A percentile compares a stretch with the other conserved stretches of the same genome.
Evolutionary conservation across 2,113 vertebrate species (phyloP).

Genomic region (Pseudorhombus dupliciocellatus): DNA sequence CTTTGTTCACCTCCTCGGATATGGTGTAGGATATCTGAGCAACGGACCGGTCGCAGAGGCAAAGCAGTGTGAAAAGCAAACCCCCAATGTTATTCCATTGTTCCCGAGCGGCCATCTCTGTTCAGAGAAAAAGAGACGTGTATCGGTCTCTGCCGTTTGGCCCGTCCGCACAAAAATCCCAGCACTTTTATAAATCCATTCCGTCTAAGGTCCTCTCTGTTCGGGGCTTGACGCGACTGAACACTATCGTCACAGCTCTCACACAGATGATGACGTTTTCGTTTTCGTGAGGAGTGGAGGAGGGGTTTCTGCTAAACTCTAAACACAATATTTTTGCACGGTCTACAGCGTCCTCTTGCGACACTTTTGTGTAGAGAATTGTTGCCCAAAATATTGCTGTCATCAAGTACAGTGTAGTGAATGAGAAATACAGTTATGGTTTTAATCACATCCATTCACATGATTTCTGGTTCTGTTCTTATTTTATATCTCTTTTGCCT

Average conservation of each 20-base stretch:
- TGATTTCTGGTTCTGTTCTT: not conserved
- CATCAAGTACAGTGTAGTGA: not conserved
- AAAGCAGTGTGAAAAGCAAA: conserved; percentile 63
- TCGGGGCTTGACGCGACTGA: not conserved
- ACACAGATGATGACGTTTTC: conserved; percentile 48
- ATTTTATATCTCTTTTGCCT: not conserved
- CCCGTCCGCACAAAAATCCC: not conserved
- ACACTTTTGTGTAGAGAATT: not conserved
- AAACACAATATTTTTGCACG: conserved; percentile 10
- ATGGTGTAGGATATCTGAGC: conserved; percentile 77
- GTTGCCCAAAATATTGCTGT: not conserved
- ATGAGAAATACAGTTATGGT: not conserved
- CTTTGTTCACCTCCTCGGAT: conserved; percentile 78
- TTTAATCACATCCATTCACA: not conserved
- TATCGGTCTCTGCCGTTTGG: not conserved
- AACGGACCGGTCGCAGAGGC: conserved; percentile 58
- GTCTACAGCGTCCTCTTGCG: conserved; percentile 77
- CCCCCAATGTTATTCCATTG: conserved; percentile 26
- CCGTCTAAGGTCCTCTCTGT: not conserved
- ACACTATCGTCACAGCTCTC: conserved; percentile 44
- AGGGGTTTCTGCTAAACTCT: conserved; percentile 28
- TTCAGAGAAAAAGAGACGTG: not conserved
- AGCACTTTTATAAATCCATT: conserved; percentile 22
- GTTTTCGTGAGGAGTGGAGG: conserved; percentile 32
- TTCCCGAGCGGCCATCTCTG: conserved; percentile 56